Evolutionary conservation across 2,113 vertebrate species (phyloP), one percentile per base, ranked within the genome.

Genomic region (Tachuris rubrigastra): DNA sequence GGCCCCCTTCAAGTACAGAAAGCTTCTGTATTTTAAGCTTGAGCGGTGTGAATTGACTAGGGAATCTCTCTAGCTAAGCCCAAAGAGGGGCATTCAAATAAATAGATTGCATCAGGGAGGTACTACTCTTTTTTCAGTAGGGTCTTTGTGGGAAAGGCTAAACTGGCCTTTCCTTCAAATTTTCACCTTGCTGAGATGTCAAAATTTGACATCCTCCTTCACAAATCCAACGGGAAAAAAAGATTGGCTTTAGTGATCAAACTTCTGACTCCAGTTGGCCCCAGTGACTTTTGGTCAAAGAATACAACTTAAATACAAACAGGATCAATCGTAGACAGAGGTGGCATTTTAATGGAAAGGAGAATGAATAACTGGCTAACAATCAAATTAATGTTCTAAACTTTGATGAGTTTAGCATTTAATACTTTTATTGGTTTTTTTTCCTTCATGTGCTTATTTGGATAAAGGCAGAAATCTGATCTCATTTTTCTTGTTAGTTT

Each of bases 1-100:
- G 37, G 39, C 37, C 28, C 23, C 0, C 0, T 59, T 75, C 8
- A 39, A 52, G 23, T 21, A 9, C 23, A 30, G 53, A n/a, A 39
- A 65, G 7, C 24, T 65, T 69, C 41, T 33, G 49, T 58, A 35
- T 83, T 92, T 88, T 83, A 76, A 87, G 8, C 20, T 21, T 55
- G 56, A 82, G 28, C 49, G 58, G 33, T 41, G 41, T 39, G 72
- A 87, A 72, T 20, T 85, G 71, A 71, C 15, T 4, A 7, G 47
- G 23, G 30, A 44, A 7, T 39, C 25, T 87, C 39, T 76, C 28
- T 37, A 74, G n/a, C 17, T n/a, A 47, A 73, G 24, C 16, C 35
- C 49, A 88, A 72, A 41, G 2, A 67, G 22, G 66, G 25, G n/a
- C 25, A 56, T 65, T 46, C 1, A 2, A 58, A 37, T 14, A 6